These are phyloP conservation scores for Synchiropus splendidus DNA, from an alignment of 2,113 vertebrate species.

Conservation along the genomic window DNA sequence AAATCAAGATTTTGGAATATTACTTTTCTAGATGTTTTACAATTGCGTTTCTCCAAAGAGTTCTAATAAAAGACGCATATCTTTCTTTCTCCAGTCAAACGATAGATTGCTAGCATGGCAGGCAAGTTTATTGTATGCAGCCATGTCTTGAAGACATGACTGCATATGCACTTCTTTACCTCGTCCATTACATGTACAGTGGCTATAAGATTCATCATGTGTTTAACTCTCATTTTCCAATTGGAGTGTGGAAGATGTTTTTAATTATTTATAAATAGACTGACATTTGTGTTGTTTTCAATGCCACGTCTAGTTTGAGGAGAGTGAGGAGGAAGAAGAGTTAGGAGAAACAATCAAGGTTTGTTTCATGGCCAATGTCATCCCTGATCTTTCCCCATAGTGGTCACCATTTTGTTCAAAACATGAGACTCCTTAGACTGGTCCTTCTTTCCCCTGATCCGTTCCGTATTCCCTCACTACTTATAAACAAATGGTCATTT, in stretches of 20 bases:
- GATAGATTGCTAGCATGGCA: slow-evolving; percentile 29
- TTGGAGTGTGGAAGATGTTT: not conserved
- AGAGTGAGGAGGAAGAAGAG: slow-evolving; percentile 54
- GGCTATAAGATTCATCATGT: no score
- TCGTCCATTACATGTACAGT: no score
- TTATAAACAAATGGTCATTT: not conserved
- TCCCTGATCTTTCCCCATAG: not conserved
- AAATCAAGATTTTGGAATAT: no score
- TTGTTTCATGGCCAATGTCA: slow-evolving; percentile 25
- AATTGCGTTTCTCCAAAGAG: no score
- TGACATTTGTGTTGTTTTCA: slow-evolving; percentile 15
- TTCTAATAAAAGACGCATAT: no score
- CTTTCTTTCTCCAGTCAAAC: slow-evolving; percentile 26
- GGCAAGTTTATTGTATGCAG: slow-evolving; percentile 40
- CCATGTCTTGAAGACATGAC: slow-evolving; percentile 25
- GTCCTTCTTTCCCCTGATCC: not conserved
- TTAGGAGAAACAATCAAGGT: slow-evolving; percentile 48
- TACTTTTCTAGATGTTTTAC: no score
- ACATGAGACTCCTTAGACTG: not conserved
- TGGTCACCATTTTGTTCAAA: not conserved
- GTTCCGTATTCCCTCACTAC: not conserved
- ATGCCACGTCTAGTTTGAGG: slow-evolving; percentile 44
- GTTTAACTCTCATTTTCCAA: no score
- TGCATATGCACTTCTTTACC: slow-evolving; percentile 21
- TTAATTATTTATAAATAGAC: no score